A percentile compares a stretch with the other conserved stretches of the same genome.
Evolutionary conservation across 2,113 vertebrate species (phyloP).

Genomic region (Mustela nigripes): DNA sequence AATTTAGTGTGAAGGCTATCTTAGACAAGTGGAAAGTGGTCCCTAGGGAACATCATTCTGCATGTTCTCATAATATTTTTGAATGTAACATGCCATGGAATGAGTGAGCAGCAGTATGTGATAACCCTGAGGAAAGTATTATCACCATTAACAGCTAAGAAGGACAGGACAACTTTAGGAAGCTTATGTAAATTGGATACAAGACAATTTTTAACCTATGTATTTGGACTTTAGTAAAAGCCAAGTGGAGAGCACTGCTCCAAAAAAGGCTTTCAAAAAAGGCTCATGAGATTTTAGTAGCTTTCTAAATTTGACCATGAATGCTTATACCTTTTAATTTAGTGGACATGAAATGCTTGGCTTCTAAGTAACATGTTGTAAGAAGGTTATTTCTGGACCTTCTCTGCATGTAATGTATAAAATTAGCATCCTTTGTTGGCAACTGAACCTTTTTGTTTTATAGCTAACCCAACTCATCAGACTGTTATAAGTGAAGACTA

Average conservation of each 20-base stretch:
- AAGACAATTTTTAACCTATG: slow-evolving; percentile 62
- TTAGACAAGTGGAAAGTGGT: not conserved
- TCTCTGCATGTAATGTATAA: slow-evolving; percentile 71
- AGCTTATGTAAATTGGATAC: slow-evolving; percentile 35
- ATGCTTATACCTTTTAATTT: slow-evolving; percentile 80
- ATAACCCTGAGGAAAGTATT: slow-evolving; percentile 33
- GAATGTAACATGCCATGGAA: not conserved
- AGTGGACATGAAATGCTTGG: slow-evolving; percentile 80
- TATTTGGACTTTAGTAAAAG: slow-evolving; percentile 64
- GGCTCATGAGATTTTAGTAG: slow-evolving; percentile 68
- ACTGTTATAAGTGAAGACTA: slow-evolving; percentile 69
- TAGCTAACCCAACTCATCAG: slow-evolving; percentile 70
- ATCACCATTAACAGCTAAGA: slow-evolving; percentile 6
- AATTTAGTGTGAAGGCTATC: not conserved
- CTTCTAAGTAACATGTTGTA: slow-evolving; percentile 75
- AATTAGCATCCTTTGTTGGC: slow-evolving; percentile 77
- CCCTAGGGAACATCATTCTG: not conserved
- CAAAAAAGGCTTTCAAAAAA: slow-evolving; percentile 74
- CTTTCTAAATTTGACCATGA: slow-evolving; percentile 79
- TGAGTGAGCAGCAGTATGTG: not conserved
- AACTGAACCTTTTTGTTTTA: slow-evolving; percentile 69
- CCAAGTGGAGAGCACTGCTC: slow-evolving; percentile 44
- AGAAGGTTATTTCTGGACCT: slow-evolving; percentile 76
- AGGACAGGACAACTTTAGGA: not conserved
- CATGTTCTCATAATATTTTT: not conserved